Evolutionary conservation across 2,113 vertebrate genomes (phyloP).

Genomic region (Tringa solitaria): DNA sequence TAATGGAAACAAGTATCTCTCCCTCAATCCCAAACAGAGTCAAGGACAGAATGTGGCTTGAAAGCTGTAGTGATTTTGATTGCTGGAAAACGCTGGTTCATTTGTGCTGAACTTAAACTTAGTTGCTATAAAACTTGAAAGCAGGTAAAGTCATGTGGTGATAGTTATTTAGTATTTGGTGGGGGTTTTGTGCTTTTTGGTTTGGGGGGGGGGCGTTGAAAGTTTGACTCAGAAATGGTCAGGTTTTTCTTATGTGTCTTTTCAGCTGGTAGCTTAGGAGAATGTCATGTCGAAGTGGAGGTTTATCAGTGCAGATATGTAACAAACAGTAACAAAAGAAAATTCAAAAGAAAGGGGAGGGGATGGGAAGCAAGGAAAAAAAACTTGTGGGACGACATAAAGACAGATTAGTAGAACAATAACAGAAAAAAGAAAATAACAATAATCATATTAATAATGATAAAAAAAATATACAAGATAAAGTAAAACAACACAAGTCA

Average conservation of each 20-base stretch:
- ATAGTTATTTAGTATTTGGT: not conserved
- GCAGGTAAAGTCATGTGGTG: not conserved
- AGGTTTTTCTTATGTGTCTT: not conserved
- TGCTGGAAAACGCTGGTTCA: not conserved
- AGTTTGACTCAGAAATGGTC: not conserved
- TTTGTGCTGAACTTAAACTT: not conserved
- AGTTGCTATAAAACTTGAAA: not conserved
- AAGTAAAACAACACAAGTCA: too few species aligned
- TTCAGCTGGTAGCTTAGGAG: not conserved
- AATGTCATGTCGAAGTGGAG: not conserved
- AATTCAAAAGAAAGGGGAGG: not conserved
- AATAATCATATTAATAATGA: too few species aligned
- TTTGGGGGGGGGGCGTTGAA: not conserved
- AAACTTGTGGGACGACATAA: too few species aligned
- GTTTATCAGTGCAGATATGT: not conserved
- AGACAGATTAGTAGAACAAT: too few species aligned
- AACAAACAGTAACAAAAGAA: not conserved
- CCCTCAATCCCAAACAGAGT: not conserved
- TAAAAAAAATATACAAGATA: too few species aligned
- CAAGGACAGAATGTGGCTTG: rapidly evolving
- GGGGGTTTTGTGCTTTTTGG: not conserved
- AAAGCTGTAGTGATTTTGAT: not conserved
- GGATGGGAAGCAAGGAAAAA: too few species aligned
- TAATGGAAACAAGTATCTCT: not conserved
- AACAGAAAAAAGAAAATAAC: too few species aligned